Percentiles rank a stretch among this genome's conserved stretches.
These are phyloP conservation scores for Phyllostomus hastatus DNA, from an alignment of 2,113 vertebrate species.

Conservation along the genomic window DNA sequence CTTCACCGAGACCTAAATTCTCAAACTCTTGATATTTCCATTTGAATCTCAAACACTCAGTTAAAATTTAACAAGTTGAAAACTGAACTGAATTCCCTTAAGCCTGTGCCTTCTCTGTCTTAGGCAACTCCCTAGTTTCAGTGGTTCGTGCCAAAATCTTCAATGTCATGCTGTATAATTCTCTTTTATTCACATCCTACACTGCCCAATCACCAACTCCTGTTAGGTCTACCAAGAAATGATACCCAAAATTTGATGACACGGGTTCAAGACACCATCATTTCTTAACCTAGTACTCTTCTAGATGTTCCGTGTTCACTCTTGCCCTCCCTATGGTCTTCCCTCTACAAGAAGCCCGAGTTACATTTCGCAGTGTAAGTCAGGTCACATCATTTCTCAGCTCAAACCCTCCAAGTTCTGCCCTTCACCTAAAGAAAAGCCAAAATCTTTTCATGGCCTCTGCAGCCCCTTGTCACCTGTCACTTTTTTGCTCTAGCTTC, in stretches of 20 bases:
- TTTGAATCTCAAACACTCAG: not conserved
- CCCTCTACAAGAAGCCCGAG: not conserved
- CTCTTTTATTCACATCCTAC: not conserved
- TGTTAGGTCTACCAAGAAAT: not conserved
- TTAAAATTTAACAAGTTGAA: not conserved
- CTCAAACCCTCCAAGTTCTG: not conserved
- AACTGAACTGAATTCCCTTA: not conserved
- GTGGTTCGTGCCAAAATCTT: not conserved
- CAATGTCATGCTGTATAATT: not conserved
- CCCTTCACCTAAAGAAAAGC: not conserved
- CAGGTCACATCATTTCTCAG: not conserved
- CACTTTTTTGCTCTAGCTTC: not conserved
- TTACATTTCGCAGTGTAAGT: not conserved
- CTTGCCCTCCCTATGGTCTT: not conserved
- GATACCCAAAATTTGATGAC: not conserved
- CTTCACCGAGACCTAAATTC: not conserved
- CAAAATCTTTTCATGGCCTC: not conserved
- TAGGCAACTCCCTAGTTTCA: not conserved
- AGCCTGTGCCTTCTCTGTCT: not conserved
- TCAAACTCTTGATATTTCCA: not conserved
- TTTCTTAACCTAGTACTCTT: not conserved
- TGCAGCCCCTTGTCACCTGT: not conserved
- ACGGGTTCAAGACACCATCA: not conserved
- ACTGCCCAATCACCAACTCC: not conserved
- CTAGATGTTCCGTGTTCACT: not conserved